These are phyloP conservation scores for Larimichthys crocea DNA, from an alignment of 2,113 vertebrate species.

Conservation along the genomic window DNA sequence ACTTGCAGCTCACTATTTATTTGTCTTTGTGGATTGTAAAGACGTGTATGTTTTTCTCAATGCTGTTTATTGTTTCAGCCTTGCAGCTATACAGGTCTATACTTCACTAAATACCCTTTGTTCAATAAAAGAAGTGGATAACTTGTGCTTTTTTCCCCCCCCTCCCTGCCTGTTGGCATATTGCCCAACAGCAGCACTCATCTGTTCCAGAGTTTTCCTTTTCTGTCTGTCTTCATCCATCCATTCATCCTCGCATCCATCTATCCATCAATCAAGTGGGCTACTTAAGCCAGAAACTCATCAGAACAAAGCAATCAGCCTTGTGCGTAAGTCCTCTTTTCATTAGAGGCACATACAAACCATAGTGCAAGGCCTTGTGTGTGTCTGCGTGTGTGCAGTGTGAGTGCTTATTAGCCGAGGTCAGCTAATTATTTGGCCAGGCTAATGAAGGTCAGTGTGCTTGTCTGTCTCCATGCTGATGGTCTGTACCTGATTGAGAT, in stretches of 20 bases:
- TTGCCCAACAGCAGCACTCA: constrained; percentile 33
- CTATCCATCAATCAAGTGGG: constrained; percentile 70
- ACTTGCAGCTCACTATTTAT: constrained; percentile 7
- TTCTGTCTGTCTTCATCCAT: constrained; percentile 48
- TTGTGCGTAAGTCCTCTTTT: constrained; percentile 70
- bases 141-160: constrained; percentile 2
- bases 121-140: constrained; percentile 33
- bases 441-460: constrained; percentile 85
- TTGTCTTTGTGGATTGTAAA: constrained; percentile 15
- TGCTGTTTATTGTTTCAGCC: constrained; percentile 13
- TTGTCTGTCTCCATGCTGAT: constrained; percentile 76
- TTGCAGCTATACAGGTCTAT: background rate
- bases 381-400: constrained; percentile 47
- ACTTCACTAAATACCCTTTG: constrained; percentile 19
- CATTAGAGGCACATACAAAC: constrained; percentile 70
- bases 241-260: constrained; percentile 44
- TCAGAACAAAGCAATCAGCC: constrained; percentile 80
- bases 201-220: constrained; percentile 50
- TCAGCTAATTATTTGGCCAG: constrained; percentile 85
- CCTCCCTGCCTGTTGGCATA: constrained; percentile 10
- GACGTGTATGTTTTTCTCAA: background rate
- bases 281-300: constrained; percentile 77
- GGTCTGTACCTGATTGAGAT: constrained; percentile 79
- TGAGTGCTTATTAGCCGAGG: constrained; percentile 81
- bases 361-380: constrained; percentile 14